phyloP scores from a whole-genome alignment of 2,113 vertebrate species.

The Gasterosteus aculeatus region DNA sequence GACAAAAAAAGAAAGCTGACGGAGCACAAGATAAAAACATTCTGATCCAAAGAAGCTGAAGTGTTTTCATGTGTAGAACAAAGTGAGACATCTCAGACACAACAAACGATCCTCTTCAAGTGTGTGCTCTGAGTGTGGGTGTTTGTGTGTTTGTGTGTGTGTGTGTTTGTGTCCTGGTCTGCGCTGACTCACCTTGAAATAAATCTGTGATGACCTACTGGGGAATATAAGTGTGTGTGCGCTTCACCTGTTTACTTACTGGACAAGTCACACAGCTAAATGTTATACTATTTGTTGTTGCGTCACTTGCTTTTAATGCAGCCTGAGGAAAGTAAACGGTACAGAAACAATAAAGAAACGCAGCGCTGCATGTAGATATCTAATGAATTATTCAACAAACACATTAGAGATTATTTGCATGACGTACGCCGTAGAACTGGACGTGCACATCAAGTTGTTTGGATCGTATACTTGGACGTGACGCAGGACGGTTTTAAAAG shows the following conservation, averaged over 20 bases:
- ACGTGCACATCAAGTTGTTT: background rate
- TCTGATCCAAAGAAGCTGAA: background rate
- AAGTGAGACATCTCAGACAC: conserved; percentile 10
- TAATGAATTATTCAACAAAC: background rate
- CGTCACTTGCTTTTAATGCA: background rate
- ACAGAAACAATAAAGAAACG: background rate
- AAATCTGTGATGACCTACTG: background rate
- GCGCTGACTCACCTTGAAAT: conserved; percentile 3
- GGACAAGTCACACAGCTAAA: background rate
- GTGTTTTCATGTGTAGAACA: conserved; percentile 1
- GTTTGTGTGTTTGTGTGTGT: background rate
- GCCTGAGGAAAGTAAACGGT: background rate
- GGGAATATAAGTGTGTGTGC: background rate
- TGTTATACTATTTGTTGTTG: background rate
- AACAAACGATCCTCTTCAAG: background rate
- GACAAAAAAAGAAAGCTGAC: background rate
- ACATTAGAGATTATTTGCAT: background rate
- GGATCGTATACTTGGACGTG: conserved; percentile 18
- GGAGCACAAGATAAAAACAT: background rate
- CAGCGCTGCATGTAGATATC: background rate
- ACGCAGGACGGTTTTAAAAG: conserved; percentile 26
- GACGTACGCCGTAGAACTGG: conserved; percentile 12
- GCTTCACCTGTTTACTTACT: background rate
- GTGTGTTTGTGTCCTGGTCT: background rate
- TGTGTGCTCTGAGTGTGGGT: background rate